Evolutionary conservation across 2,113 vertebrate genomes (phyloP).

Genomic region (Phyllostomus hastatus): DNA sequence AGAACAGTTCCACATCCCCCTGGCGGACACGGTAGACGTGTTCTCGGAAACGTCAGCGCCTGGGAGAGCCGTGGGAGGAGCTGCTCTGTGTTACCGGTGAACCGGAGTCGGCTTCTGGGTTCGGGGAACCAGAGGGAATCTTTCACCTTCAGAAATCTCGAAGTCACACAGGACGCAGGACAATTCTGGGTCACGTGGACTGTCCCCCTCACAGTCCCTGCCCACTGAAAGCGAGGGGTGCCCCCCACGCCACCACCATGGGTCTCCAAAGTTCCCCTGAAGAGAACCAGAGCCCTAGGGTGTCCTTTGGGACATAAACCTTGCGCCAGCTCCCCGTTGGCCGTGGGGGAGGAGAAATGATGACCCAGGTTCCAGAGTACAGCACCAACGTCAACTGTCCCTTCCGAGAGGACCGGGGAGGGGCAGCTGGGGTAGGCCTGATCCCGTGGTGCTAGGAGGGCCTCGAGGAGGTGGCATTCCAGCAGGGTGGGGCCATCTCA

Average conservation of each 20-base stretch:
- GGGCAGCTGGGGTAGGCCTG: background rate
- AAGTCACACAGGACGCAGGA: background rate
- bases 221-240: background rate
- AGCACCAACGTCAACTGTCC: background rate
- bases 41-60: background rate
- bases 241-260: background rate
- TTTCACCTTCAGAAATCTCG: background rate
- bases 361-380: background rate
- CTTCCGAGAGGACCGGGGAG: background rate
- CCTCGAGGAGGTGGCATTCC: background rate
- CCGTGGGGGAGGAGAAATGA: background rate
- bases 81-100: background rate
- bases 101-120: background rate
- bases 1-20: too few species aligned
- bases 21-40: rapidly evolving
- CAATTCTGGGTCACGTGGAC: background rate
- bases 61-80: background rate
- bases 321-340: background rate
- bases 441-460: background rate
- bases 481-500: background rate
- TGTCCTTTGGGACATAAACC: background rate
- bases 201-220: too few species aligned
- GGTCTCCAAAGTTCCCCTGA: background rate
- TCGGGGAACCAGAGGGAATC: background rate
- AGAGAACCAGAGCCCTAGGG: background rate